Conservation (phyloP, 1,140 invertebrate species). For the Drosophila cardini region DNA sequence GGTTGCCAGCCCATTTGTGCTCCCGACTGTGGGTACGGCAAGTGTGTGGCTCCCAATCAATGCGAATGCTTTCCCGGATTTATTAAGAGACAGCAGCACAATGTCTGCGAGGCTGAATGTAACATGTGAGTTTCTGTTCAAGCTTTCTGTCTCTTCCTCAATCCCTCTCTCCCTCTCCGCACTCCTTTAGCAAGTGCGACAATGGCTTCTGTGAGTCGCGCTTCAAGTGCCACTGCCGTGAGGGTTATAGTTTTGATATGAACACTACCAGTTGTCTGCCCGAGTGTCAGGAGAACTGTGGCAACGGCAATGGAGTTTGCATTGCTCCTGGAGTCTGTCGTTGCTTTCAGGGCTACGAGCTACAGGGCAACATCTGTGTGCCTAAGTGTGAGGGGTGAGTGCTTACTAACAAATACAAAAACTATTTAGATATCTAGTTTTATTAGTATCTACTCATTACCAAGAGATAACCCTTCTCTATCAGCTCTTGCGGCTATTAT, state of each 20-base stretch:
- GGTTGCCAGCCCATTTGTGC: slow-evolving; percentile 80
- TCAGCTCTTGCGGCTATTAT: slow-evolving; percentile 69
- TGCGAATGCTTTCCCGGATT: slow-evolving; percentile 87
- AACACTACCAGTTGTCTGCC: slow-evolving; percentile 79
- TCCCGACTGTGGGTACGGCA: slow-evolving; percentile 86
- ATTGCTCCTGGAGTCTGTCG: slow-evolving; percentile 86
- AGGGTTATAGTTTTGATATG: slow-evolving; percentile 86
- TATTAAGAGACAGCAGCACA: slow-evolving; percentile 65
- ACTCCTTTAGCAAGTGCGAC: slow-evolving; percentile 85
- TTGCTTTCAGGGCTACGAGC: slow-evolving; percentile 87
- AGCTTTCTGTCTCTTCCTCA: no score
- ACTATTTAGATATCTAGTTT: no score
- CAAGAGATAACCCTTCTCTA: no score
- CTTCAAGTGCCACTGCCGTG: slow-evolving; percentile 87
- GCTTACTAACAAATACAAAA: no score
- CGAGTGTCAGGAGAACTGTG: slow-evolving; percentile 74
- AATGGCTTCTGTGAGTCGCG: slow-evolving; percentile 87
- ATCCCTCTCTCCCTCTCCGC: no score
- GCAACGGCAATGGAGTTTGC: slow-evolving; percentile 85
- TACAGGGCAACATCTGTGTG: slow-evolving; percentile 58
- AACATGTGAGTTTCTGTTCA: slow-evolving; percentile 60
- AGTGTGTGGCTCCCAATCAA: slow-evolving; percentile 86
- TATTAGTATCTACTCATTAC: no score
- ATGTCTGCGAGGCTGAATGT: slow-evolving; percentile 80
- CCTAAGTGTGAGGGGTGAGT: slow-evolving; percentile 71